Evolutionary conservation across 2,888 invertebrate species (phyloP).

Genomic region (Meganola albula): DNA sequence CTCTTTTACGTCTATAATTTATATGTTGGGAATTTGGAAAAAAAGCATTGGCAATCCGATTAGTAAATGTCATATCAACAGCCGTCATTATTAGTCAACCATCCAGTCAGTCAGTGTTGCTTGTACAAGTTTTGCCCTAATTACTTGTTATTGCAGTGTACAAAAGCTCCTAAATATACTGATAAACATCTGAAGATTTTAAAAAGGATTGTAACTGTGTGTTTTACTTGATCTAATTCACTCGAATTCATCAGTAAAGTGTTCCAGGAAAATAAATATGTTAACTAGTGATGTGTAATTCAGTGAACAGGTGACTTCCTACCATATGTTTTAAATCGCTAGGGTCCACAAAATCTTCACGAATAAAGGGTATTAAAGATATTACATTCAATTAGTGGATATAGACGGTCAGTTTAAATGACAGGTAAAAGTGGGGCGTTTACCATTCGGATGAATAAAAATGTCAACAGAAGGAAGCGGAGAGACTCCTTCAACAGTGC

Average conservation of each 20-base stretch:
- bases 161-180: too few relatives aligned
- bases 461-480: constrained; percentile 83
- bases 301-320: constrained; percentile 64
- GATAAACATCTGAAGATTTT: too few relatives aligned
- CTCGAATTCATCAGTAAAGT: too few relatives aligned
- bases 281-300: constrained; percentile 60
- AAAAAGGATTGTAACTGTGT: constrained; percentile 31
- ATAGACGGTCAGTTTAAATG: constrained; percentile 62
- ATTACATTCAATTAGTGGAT: constrained; percentile 38
- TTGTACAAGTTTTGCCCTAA: too few relatives aligned
- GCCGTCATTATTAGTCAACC: too few relatives aligned
- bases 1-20: too few relatives aligned
- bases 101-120: too few relatives aligned
- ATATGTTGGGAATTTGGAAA: too few relatives aligned
- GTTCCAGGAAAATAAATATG: constrained; percentile 39
- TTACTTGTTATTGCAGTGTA: too few relatives aligned
- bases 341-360: constrained; percentile 42
- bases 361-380: constrained; percentile 25
- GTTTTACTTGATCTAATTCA: constrained; percentile 24
- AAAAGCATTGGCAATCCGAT: too few relatives aligned
- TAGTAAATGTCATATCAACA: too few relatives aligned
- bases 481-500: constrained; percentile 72
- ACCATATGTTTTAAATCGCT: constrained; percentile 68
- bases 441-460: constrained; percentile 79
- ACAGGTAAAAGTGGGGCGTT: constrained; percentile 53